Percentiles rank a stretch among this genome's conserved stretches.
These are phyloP conservation scores for Leuciscus idus DNA, from an alignment of 2,113 vertebrate species.

Conservation along the genomic window DNA sequence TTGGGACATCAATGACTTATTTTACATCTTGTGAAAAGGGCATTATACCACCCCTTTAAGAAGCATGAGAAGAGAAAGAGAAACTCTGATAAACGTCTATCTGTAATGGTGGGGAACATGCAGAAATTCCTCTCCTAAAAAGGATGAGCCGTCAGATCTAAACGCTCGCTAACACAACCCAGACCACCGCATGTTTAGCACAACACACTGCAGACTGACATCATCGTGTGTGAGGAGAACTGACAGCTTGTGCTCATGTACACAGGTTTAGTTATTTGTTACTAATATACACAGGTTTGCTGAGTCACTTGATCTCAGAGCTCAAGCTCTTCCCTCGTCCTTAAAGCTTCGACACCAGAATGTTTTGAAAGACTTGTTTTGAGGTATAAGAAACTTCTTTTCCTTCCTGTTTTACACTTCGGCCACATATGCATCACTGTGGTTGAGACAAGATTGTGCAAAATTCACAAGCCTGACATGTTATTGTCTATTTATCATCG, in stretches of 20 bases:
- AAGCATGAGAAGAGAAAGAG: background rate
- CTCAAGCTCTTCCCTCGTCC: background rate
- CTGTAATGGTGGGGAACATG: constrained; percentile 28
- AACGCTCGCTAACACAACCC: background rate
- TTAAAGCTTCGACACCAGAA: too few species aligned
- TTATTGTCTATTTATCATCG: background rate
- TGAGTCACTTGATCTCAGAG: background rate
- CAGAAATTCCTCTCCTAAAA: constrained; percentile 53
- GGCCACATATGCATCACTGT: background rate
- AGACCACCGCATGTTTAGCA: background rate
- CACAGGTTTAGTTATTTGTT: background rate
- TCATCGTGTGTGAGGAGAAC: background rate
- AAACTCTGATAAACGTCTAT: constrained; percentile 40
- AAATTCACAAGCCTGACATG: background rate
- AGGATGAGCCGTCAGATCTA: constrained; percentile 20
- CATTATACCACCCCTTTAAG: background rate
- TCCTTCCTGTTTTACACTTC: constrained; percentile 25
- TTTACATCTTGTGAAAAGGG: too few species aligned
- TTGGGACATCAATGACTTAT: too few species aligned
- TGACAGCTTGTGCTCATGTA: background rate
- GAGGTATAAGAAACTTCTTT: background rate
- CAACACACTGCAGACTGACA: background rate
- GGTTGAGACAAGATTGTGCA: background rate
- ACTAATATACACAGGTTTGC: background rate
- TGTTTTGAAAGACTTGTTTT: background rate